These are phyloP conservation scores for Drosophila sp. DNA, from an alignment of 1,140 invertebrate species.

Conservation along the genomic window DNA sequence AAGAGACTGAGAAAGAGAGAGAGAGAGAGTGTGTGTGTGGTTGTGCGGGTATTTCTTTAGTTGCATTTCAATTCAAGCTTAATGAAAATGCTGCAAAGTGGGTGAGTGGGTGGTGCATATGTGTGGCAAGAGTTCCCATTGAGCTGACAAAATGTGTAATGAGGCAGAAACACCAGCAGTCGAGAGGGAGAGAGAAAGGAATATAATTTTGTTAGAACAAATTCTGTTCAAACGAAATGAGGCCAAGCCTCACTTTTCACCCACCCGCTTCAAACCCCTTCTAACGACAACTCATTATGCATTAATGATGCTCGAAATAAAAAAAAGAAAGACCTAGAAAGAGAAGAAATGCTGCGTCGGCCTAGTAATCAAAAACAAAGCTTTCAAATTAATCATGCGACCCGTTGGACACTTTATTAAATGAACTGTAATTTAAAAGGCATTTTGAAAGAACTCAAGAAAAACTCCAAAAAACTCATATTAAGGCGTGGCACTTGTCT, in stretches of 20 bases:
- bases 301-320: conserved; percentile 52
- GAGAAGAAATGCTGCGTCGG: conserved; percentile 6
- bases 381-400: conserved; percentile 73
- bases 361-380: conserved; percentile 58
- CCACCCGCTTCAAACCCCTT: conserved; percentile 2
- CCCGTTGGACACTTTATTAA: conserved; percentile 59
- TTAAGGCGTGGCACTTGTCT: conserved; percentile 70
- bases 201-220: conserved; percentile 69
- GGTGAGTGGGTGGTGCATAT: conserved; percentile 35
- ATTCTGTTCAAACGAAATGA: conserved; percentile 52
- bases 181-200: not conserved
- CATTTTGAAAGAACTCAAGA: conserved; percentile 37
- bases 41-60: conserved; percentile 39
- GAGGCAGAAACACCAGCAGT: conserved; percentile 43
- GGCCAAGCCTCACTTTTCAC: conserved; percentile 36
- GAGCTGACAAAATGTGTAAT: conserved; percentile 58
- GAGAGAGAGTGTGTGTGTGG: conserved; percentile 5
- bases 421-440: conserved; percentile 49
- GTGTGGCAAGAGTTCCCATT: conserved; percentile 62
- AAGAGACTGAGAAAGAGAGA: not conserved
- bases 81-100: conserved; percentile 66
- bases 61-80: conserved; percentile 70
- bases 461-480: conserved; percentile 18
- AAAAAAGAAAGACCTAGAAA: conserved; percentile 24
- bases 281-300: conserved; percentile 5